Conservation (phyloP, 1,140 invertebrate species). For the Drosophila nigrodunni region DNA sequence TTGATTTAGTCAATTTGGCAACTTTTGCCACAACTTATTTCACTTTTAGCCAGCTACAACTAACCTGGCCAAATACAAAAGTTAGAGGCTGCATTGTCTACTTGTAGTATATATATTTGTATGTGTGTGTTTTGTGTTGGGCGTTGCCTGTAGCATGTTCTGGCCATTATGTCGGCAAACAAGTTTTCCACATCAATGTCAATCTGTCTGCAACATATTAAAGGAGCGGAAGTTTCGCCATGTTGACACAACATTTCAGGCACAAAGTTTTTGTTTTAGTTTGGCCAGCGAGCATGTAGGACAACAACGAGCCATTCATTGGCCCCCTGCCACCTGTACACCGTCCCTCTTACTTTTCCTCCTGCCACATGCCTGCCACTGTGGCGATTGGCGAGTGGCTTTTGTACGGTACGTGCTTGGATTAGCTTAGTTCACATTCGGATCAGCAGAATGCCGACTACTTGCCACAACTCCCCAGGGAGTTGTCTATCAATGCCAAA, state of each 20-base stretch:
- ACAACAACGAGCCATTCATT: slow-evolving; percentile 27
- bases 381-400: slow-evolving; percentile 61
- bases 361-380: slow-evolving; percentile 29
- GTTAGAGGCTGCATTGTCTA: slow-evolving; percentile 46
- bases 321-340: background rate
- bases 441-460: slow-evolving; percentile 40
- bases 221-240: slow-evolving; percentile 79
- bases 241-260: slow-evolving; percentile 82
- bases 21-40: slow-evolving; percentile 70
- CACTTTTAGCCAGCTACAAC: slow-evolving; percentile 61
- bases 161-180: slow-evolving; percentile 70
- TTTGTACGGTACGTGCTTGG: slow-evolving; percentile 73
- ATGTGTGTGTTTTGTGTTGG: background rate
- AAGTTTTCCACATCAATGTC: slow-evolving; percentile 84
- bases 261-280: slow-evolving; percentile 72
- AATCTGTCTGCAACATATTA: slow-evolving; percentile 84
- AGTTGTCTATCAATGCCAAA: background rate
- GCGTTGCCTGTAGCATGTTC: slow-evolving; percentile 39
- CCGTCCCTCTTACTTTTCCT: background rate
- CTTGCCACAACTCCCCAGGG: slow-evolving; percentile 20
- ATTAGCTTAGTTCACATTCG: slow-evolving; percentile 59
- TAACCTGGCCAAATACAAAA: slow-evolving; percentile 24
- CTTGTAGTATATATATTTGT: slow-evolving; percentile 18
- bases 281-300: slow-evolving; percentile 20
- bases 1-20: slow-evolving; percentile 78